Evolutionary conservation across 1,140 invertebrate species (phyloP), one percentile per base, ranked within the genome.

Genomic region (Acromyrmex charruanus): DNA sequence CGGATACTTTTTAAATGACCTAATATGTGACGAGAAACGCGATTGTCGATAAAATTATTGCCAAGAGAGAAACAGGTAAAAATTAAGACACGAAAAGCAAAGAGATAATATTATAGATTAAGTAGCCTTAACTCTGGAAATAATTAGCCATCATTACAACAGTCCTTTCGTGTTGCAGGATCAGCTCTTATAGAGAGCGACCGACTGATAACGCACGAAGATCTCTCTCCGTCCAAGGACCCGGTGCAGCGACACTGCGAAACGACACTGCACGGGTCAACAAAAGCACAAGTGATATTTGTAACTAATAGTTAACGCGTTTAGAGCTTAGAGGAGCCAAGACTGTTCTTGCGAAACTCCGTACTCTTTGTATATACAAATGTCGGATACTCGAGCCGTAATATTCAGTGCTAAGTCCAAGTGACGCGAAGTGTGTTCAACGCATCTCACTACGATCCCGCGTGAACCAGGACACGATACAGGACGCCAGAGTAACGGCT

Each of bases 211-310:
- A 90, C 61, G 53, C 81, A 85, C 68, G 85, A 92, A 91, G 93
- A 94, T 92, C 92, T 91, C 91, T 88, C 87, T 94, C 93, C 93
- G 93, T 93, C 92, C 93, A 94, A 94, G 93, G 92, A 93, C 87
- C 92, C 86, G 72, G 31, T 72, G 80, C 80, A 74, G 66, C 79
- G 68, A 66, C 59, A 87, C n/a, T 85, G 35, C 58, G 75, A 89
- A 87, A 66, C 74, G 79, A 86, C 86, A 58, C 89, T 86, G 86
- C 89, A 61, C 81, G 89, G 89, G 89, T 31, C n/a, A 59, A 86
- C 77, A 61, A 74, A 75, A 88, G 89, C 89, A 90, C 89, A 90
- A 90, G 86, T 90, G 89, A 90, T 91, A 90, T 91, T 88, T 87
- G 74, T 86, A 90, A 51, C 59, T 84, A 87, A 65, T 87, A 79